Conservation (phyloP, 2,888 invertebrate species). For the Mimachlamys varia region DNA sequence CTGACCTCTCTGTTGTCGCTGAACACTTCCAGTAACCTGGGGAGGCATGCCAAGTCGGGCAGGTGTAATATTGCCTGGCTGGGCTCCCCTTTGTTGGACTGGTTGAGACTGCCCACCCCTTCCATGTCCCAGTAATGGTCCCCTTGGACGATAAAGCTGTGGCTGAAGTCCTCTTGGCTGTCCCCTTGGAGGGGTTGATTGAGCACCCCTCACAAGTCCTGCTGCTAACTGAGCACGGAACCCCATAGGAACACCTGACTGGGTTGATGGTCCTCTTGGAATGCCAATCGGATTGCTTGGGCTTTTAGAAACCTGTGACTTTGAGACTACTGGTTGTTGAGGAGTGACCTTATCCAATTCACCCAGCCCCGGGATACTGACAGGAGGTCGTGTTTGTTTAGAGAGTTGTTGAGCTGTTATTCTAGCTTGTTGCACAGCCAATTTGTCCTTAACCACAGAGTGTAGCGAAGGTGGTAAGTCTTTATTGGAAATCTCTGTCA, state of each 20-base stretch:
- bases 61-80: not conserved
- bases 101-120: not conserved
- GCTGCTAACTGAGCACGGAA: not conserved
- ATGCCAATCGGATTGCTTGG: not conserved
- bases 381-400: constrained; percentile 1
- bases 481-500: not conserved
- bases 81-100: not conserved
- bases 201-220: not conserved
- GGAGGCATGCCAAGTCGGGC: not conserved
- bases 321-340: not conserved
- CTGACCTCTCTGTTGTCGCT: not conserved
- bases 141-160: not conserved
- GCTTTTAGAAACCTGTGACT: not conserved
- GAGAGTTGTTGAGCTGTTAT: not conserved
- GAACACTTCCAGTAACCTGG: not conserved
- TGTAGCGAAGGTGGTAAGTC: not conserved
- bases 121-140: not conserved
- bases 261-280: not conserved
- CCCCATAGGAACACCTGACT: not conserved
- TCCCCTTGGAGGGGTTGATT: not conserved
- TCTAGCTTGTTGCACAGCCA: not conserved
- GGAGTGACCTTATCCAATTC: not conserved
- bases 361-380: not conserved
- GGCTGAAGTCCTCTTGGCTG: not conserved
- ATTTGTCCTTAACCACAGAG: not conserved